Base-by-base conservation (phyloP, 2,888 invertebrate species). In the Megalurothrips usitatus region DNA sequence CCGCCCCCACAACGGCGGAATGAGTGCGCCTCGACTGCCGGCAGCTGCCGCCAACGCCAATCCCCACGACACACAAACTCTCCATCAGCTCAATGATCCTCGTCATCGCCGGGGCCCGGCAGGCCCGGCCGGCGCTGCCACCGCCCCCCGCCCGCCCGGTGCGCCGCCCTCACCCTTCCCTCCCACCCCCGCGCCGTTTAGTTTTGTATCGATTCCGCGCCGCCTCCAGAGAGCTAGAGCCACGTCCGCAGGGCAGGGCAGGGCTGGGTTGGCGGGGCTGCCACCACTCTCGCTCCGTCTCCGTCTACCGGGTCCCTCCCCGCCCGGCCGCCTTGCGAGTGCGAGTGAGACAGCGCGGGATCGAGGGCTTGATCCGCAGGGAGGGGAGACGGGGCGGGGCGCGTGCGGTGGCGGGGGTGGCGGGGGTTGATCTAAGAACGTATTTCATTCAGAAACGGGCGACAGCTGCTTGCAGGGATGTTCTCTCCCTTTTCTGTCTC, bases 171-270 rank as follows among this genome's bases (percentile, higher is more conserved):
- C n/a, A 19, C 68, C 23, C 68, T n/a, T 26, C 26, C 23, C 68
- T n/a, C 23, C 68, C 23, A 11, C 23, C 6, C 23, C 23, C 68
- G 23, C 23, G 12, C 68, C 68, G 68, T 75, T 75, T 75, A 75
- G 68, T 75, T 75, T 75, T 75, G 68, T 75, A 75, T 75, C 68
- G 68, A 75, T 75, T 75, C 68, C 68, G 23, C 68, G 26, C 68
- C 68, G 68, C 23, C 68, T 75, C 58, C 58, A 19, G 58, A 58
- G 14, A n/a, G n/a, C n/a, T n/a, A n/a, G n/a, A n/a, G n/a, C n/a
- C n/a, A n/a, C n/a, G n/a, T n/a, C n/a, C n/a, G n/a, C n/a, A n/a
- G n/a, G n/a, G n/a, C n/a, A n/a, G n/a, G n/a, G n/a, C n/a, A 52
- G 52, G 14, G 68, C 68, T 68, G 9, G 9, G 11, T n/a, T 8